Base-by-base conservation (phyloP, 2,113 vertebrate genomes). In the Chiloscyllium plagiosum region DNA sequence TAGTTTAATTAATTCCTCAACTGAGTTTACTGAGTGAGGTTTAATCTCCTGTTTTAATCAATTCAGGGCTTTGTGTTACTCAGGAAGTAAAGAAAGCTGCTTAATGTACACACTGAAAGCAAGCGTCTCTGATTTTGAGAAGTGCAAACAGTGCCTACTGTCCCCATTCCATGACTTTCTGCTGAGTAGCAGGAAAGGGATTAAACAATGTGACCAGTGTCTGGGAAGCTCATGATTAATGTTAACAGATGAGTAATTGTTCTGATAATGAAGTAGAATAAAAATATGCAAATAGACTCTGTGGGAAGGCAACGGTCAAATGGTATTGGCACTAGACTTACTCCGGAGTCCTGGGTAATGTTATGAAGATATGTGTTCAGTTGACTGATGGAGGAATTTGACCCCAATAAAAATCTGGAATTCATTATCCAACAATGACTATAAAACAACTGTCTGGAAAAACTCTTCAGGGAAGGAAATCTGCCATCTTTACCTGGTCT, bases 11-110 rank as follows among this genome's bases (percentile, higher is more conserved):
- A 92, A 5, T 92, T 65, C 29, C 33, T 2, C 61, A 93, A 68
- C 33, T n/a, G 15, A 66, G 19, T 66, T 92, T 66, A 17, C 37
- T 66, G 56, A 66, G 89, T 37, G 13, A 17, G 29, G 1, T 42
- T 92, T 66, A 92, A 65, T 56, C 56, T 76, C 52, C 26, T 92
- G 87, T 19, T 22, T 93, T 93, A 93, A 68, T 93, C 56, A 93
- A 93, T 93, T 93, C 89, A 37, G n/a, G 33, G 17, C 61, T 93
- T 93, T 93, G 89, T 93, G 89, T 37, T 68, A 6, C 20, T 2
- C 2, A 19, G 89, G 33, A 93, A n/a, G 61, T n/a, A 37, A 66
- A 37, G 10, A 66, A 61, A 93, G 89, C 89, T 22, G 89, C 61
- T 93, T 93, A 93, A 26, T 68, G 61, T 83, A 42, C 33, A 68